Evolutionary conservation across 2,888 invertebrate genomes (phyloP).

Genomic region (Adelognathus sp.): DNA sequence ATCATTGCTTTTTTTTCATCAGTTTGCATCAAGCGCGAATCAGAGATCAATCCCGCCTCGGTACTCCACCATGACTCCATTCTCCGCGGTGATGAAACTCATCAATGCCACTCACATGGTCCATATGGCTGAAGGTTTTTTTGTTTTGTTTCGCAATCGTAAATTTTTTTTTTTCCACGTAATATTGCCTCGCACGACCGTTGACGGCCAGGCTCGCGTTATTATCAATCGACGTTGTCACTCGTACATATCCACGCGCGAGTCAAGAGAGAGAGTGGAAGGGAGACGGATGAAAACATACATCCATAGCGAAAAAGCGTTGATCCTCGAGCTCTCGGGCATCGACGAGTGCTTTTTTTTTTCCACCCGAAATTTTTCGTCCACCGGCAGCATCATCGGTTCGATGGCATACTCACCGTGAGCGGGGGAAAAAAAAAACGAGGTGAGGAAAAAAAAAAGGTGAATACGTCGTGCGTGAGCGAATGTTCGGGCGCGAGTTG

Average conservation of each 20-base stretch:
- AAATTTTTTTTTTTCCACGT: conserved; percentile 75
- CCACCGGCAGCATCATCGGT: conserved; percentile 29
- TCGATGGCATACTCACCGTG: conserved; percentile 20
- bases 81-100: conserved; percentile 46
- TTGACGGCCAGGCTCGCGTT: conserved; percentile 64
- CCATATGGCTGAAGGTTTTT: conserved; percentile 55
- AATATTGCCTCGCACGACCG: conserved; percentile 64
- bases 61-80: conserved; percentile 16
- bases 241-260: conserved; percentile 41
- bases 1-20: neutral
- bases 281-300: conserved; percentile 19
- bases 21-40: neutral
- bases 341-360: conserved; percentile 33
- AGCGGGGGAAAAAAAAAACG: too few relatives aligned
- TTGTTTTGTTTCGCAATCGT: conserved; percentile 73
- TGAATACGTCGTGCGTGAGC: conserved; percentile 23
- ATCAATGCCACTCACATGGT: conserved; percentile 60
- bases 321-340: conserved; percentile 15
- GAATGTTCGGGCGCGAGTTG: neutral
- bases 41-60: conserved; percentile 6
- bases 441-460: conserved; percentile 38
- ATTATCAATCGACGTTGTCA: conserved; percentile 74
- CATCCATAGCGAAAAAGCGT: neutral
- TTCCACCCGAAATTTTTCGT: conserved; percentile 16
- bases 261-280: conserved; percentile 15